Evolutionary conservation across 2,888 invertebrate species (phyloP).

Genomic region (Polymixis lichenea): DNA sequence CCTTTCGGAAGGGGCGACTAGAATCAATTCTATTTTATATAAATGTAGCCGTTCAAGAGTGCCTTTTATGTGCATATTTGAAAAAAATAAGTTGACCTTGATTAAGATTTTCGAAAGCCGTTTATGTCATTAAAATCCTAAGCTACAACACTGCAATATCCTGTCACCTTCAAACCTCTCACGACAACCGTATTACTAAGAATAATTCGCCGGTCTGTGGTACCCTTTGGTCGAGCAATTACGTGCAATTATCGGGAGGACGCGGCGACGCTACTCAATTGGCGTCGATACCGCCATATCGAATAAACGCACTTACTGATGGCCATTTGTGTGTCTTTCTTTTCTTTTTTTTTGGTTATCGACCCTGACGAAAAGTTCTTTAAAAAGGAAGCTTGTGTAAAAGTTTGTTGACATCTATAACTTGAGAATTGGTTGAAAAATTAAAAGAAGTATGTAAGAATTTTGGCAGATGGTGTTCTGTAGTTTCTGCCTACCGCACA

Average conservation of each 20-base stretch:
- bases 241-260: slow-evolving; percentile 76
- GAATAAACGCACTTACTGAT: slow-evolving; percentile 70
- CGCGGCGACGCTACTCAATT: slow-evolving; percentile 76
- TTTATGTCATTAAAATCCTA: not conserved
- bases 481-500: not conserved
- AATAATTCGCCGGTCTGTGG: slow-evolving; percentile 54
- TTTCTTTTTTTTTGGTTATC: slow-evolving; percentile 38
- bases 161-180: slow-evolving; percentile 19
- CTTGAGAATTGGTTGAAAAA: not conserved
- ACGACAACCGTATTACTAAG: slow-evolving; percentile 40
- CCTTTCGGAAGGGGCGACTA: too few relatives aligned
- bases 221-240: slow-evolving; percentile 74
- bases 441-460: not conserved
- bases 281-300: slow-evolving; percentile 70
- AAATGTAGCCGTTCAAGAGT: too few relatives aligned
- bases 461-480: not conserved
- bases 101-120: not conserved
- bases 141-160: not conserved
- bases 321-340: slow-evolving; percentile 33
- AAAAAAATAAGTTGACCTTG: too few relatives aligned
- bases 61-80: too few relatives aligned
- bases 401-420: not conserved
- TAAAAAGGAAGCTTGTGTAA: not conserved
- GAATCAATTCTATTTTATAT: too few relatives aligned
- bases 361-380: slow-evolving; percentile 19